Percentiles rank a stretch among this genome's conserved stretches.
Conservation (phyloP, 2,113 vertebrate species). For the Jaculus jaculus region DNA sequence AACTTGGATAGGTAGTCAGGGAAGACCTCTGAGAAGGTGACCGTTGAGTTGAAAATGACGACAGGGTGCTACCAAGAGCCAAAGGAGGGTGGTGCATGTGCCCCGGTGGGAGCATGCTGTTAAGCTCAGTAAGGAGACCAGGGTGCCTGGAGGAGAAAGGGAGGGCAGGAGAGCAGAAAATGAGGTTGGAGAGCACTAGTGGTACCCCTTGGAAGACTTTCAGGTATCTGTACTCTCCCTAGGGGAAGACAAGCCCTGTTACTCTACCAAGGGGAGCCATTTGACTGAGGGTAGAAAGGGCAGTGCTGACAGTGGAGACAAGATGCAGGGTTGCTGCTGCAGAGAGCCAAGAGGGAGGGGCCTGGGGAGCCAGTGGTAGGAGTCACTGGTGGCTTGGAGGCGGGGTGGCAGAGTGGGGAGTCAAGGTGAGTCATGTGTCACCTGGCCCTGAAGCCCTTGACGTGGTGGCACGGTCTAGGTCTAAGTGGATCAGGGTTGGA, state of each 20-base stretch:
- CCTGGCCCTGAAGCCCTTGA: not conserved
- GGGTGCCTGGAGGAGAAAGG: not conserved
- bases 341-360: not conserved
- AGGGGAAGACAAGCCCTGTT: not conserved
- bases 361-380: fast-evolving
- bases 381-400: not conserved
- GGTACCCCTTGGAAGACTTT: fast-evolving
- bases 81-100: fast-evolving
- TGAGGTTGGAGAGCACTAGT: not conserved
- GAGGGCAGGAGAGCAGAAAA: not conserved
- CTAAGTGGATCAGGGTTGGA: not conserved
- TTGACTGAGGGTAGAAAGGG: too few relatives aligned
- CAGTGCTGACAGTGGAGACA: not conserved
- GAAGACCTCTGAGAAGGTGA: not conserved
- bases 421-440: fast-evolving
- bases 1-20: fast-evolving
- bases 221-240: not conserved
- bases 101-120: not conserved
- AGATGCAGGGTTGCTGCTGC: not conserved
- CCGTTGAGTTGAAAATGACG: not conserved
- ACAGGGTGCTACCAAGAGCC: not conserved
- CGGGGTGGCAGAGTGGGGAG: fast-evolving
- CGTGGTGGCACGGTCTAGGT: too few relatives aligned
- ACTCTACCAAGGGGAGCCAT: not conserved
- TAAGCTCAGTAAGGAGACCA: not conserved